Base-by-base conservation (phyloP, 2,797 vertebrate species). In the Tenualosa ilisha region DNA sequence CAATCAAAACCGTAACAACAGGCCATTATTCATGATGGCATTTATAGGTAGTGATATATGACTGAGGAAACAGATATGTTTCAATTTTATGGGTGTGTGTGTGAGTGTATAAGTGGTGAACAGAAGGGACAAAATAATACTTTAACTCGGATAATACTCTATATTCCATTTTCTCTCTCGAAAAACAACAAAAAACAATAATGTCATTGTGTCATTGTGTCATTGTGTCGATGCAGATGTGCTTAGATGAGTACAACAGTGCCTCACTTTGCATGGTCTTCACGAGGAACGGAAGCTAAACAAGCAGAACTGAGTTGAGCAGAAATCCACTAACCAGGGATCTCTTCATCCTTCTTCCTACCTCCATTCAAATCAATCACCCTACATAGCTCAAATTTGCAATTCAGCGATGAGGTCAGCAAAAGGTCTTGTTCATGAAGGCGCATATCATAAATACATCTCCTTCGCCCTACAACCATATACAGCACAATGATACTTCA, bases 341-440 rank as follows among this genome's bases (percentile, higher is more conserved):
- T 72, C 65, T 37, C 17, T 72, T 15, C 11, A 72, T 40, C 31
- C 65, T 20, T 20, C 68, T 43, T 15, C 37, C 68, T 43, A 6
- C 37, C 31, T 43, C 5, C 0, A 6, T 15, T 17, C 17, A 15
- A 17, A 75, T 75, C 68, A 75, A 75, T 75, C 68, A 75, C 68
- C 26, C 68, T 72, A 26, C 65, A 40, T 8, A 9, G 12, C 11
- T 17, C 65, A 5, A 3, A 22, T 3, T 15, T 40, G 68, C 68
- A 75, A 37, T 75, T 43, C 15, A 43, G 3, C 6, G 37, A 2
- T 2, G 37, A 75, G 68, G 68, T 75, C 68, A 43, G 37, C 4
- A 40, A 75, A 75, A 37, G 68, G 68, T 75, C 68, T 75, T 75
- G 68, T 17, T 75, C 20, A 75, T 75, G 68, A 75, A 43, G 26